Conservation (phyloP, 2,888 invertebrate genomes). For the Peribatodes rhomboidaria region DNA sequence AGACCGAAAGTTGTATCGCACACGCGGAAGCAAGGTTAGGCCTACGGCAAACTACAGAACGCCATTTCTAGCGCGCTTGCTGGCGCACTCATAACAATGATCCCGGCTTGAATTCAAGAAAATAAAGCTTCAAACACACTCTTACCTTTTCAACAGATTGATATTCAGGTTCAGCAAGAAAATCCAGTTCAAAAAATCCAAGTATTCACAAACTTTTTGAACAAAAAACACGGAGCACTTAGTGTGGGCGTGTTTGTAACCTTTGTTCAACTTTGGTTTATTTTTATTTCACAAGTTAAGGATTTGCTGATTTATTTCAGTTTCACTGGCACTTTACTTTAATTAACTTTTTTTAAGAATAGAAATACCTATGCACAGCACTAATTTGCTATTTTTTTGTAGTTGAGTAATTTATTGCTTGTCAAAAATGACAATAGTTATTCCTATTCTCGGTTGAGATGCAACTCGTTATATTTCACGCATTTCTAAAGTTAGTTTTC, state of each 20-base stretch:
- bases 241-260: neutral
- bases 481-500: neutral
- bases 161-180: constrained; percentile 68
- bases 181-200: constrained; percentile 71
- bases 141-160: constrained; percentile 71
- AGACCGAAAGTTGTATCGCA: neutral
- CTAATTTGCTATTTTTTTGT: neutral
- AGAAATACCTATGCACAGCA: too few relatives aligned
- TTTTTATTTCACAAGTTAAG: neutral
- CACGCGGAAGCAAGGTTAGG: constrained; percentile 33
- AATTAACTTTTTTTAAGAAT: neutral
- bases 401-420: neutral
- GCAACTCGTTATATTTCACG: neutral
- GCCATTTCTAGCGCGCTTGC: constrained; percentile 7
- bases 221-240: constrained; percentile 53
- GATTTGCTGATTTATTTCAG: neutral
- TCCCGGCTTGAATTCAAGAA: constrained; percentile 35
- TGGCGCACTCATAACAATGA: constrained; percentile 46
- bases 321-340: constrained; percentile 11
- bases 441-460: neutral
- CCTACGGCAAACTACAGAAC: constrained; percentile 49
- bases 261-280: constrained; percentile 1
- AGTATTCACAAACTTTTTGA: constrained; percentile 61
- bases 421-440: neutral
- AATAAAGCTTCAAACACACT: constrained; percentile 43